These are phyloP conservation scores for Prinia subflava DNA, from an alignment of 2,113 vertebrate genomes.

Conservation along the genomic window DNA sequence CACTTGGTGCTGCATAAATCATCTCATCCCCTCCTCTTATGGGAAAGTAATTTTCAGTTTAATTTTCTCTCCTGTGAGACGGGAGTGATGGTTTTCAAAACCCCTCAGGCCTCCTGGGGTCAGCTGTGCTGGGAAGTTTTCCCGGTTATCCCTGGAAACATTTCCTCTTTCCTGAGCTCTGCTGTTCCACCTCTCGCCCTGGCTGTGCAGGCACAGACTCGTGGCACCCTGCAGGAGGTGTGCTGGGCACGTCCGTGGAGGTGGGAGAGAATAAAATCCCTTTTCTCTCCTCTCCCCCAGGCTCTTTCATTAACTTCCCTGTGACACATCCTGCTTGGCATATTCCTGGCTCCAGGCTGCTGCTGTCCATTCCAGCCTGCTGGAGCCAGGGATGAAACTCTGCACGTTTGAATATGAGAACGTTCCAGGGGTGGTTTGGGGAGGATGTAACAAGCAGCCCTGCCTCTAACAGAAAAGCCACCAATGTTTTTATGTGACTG, in stretches of 20 bases:
- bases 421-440: rapidly evolving
- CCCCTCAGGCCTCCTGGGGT: neutral
- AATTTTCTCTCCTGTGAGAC: neutral
- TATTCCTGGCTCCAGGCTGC: neutral
- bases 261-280: neutral
- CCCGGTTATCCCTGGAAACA: neutral
- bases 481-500: neutral
- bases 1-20: neutral
- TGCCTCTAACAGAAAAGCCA: too few species aligned
- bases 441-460: too few species aligned
- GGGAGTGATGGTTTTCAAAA: neutral
- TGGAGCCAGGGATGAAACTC: neutral
- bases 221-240: neutral
- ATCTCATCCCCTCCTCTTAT: neutral
- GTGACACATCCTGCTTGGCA: neutral
- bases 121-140: neutral
- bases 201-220: too few species aligned
- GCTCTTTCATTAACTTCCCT: neutral
- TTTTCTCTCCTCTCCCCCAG: neutral
- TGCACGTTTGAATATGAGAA: rapidly evolving
- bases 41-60: neutral
- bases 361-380: neutral
- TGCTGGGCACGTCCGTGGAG: neutral
- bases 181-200: neutral
- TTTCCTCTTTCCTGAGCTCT: neutral